Evolutionary conservation across 2,113 vertebrate genomes (phyloP).

Genomic region (Phasianus colchicus): DNA sequence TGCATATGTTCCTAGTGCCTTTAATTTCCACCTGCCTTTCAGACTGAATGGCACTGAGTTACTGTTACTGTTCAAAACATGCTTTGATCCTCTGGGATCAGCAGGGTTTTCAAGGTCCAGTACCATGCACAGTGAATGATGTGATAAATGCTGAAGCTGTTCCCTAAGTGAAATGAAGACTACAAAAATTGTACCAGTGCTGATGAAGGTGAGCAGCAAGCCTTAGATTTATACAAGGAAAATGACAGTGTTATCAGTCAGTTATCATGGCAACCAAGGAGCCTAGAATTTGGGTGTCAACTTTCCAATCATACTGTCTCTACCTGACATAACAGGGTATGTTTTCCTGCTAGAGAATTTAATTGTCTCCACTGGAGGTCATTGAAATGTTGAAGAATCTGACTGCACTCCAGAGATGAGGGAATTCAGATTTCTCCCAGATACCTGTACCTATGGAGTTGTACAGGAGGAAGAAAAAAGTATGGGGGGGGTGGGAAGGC

Average conservation of each 20-base stretch:
- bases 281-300: constrained; percentile 31
- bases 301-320: constrained; percentile 20
- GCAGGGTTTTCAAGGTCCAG: constrained; percentile 52
- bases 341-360: neutral
- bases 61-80: neutral
- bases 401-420: neutral
- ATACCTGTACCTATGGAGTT: neutral
- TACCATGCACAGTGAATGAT: constrained; percentile 5
- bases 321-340: neutral
- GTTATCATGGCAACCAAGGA: constrained; percentile 42
- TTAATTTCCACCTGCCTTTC: constrained; percentile 22
- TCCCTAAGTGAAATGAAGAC: constrained; percentile 27
- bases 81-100: constrained; percentile 21
- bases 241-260: constrained; percentile 60
- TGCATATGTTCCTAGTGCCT: neutral
- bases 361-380: neutral
- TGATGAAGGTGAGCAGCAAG: constrained; percentile 44
- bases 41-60: neutral
- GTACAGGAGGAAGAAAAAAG: neutral
- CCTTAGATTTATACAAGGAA: constrained; percentile 25
- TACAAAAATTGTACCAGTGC: neutral
- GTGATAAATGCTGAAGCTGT: constrained; percentile 40
- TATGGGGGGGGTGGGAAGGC: too few species aligned
- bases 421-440: neutral
- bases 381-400: neutral